These are phyloP conservation scores for Phocides pigmalion DNA, from an alignment of 1,140 invertebrate species.

Conservation along the genomic window DNA sequence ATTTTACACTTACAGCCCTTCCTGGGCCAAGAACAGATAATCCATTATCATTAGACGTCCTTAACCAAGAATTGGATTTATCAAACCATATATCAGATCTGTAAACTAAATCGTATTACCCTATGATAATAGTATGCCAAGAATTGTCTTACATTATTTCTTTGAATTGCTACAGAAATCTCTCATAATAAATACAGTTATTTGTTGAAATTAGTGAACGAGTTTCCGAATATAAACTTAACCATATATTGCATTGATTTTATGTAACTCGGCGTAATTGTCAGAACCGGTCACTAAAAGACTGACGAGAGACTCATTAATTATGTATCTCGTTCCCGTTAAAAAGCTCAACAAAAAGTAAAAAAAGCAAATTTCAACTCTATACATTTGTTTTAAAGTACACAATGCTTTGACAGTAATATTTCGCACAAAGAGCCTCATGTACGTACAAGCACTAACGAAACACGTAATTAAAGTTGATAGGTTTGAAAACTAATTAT, in stretches of 20 bases:
- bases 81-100: too few species aligned
- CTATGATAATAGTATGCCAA: too few species aligned
- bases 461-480: conserved; percentile 30
- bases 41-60: too few species aligned
- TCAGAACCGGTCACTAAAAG: conserved; percentile 17
- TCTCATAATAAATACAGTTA: too few species aligned
- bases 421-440: conserved; percentile 15
- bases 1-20: too few species aligned
- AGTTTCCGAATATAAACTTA: not conserved
- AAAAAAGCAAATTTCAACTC: conserved; percentile 8
- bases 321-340: conserved; percentile 25
- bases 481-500: conserved; percentile 28
- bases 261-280: conserved; percentile 24
- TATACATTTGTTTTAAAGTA: conserved; percentile 2
- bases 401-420: not conserved
- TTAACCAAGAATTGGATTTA: too few species aligned
- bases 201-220: too few species aligned
- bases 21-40: too few species aligned
- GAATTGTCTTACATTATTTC: too few species aligned
- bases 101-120: too few species aligned
- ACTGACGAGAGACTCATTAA: conserved; percentile 23
- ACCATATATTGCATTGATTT: conserved; percentile 20
- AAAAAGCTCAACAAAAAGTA: conserved; percentile 20
- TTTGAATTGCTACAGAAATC: too few species aligned
- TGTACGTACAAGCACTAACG: conserved; percentile 8